Conservation (phyloP, 1,140 invertebrate genomes). For the Diabrotica virgifera region DNA sequence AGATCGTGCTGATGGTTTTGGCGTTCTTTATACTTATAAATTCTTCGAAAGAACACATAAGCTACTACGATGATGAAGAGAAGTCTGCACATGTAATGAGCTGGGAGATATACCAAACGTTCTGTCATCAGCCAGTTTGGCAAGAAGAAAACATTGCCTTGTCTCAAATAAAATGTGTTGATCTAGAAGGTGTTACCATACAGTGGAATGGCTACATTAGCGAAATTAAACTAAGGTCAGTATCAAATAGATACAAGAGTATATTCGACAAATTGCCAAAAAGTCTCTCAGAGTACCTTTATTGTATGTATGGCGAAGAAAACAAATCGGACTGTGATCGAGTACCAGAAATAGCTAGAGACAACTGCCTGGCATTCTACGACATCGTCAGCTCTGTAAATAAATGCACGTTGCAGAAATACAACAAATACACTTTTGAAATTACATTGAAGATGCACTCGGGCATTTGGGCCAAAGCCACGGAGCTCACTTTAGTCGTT, state of each 20-base stretch:
- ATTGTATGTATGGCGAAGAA: slow-evolving; percentile 67
- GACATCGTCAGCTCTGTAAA: slow-evolving; percentile 54
- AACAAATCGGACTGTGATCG: slow-evolving; percentile 54
- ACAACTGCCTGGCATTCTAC: slow-evolving; percentile 55
- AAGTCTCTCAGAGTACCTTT: slow-evolving; percentile 56
- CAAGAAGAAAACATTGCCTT: slow-evolving; percentile 62
- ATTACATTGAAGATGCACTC: slow-evolving; percentile 66
- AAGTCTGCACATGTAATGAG: slow-evolving; percentile 26
- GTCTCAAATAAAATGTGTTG: slow-evolving; percentile 66
- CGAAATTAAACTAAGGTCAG: slow-evolving; percentile 60
- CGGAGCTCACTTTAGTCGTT: slow-evolving; percentile 60
- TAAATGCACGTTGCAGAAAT: slow-evolving; percentile 66
- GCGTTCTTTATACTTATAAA: slow-evolving; percentile 39
- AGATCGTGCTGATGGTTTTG: slow-evolving; percentile 46
- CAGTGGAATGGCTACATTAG: slow-evolving; percentile 72
- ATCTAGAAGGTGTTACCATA: slow-evolving; percentile 62
- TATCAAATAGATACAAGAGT: slow-evolving; percentile 60
- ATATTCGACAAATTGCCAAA: slow-evolving; percentile 59
- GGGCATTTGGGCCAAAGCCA: slow-evolving; percentile 59
- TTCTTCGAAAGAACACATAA: slow-evolving; percentile 12
- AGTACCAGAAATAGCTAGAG: slow-evolving; percentile 48
- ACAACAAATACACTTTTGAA: slow-evolving; percentile 61
- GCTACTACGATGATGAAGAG: slow-evolving; percentile 18
- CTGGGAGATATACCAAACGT: slow-evolving; percentile 71
- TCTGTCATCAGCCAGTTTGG: slow-evolving; percentile 68